Percentiles rank a stretch among this genome's conserved stretches.
phyloP scores from a whole-genome alignment of 64 coral and sea anemone genomes.

The Trachythela sp. region DNA sequence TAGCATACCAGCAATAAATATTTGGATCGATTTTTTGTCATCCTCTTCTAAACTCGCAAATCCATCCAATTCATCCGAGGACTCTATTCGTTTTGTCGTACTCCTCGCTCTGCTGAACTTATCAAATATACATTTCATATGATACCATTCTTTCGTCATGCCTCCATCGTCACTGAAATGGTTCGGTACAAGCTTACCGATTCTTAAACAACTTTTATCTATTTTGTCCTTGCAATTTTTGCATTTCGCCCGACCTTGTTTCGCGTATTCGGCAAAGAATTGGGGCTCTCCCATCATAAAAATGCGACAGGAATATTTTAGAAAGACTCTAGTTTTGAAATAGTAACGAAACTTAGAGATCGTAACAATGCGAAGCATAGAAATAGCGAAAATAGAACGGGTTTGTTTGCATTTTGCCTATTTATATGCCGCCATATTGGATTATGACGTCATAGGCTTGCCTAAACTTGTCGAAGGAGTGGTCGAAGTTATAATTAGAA shows the following conservation, averaged over 20 bases:
- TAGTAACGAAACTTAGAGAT: background rate
- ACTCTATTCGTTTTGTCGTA: constrained; percentile 78
- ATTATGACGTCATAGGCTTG: background rate
- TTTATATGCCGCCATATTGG: background rate
- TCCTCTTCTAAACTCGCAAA: constrained; percentile 66
- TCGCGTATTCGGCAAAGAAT: constrained; percentile 85
- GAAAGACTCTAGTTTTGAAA: background rate
- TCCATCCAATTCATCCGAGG: constrained; percentile 69
- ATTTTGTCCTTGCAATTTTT: constrained; percentile 93
- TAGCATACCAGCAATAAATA: constrained; percentile 72
- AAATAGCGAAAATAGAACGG: background rate
- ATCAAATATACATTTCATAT: constrained; percentile 85
- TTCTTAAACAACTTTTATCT: constrained; percentile 79
- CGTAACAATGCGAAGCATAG: background rate
- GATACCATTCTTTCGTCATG: constrained; percentile 98
- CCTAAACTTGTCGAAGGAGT: background rate
- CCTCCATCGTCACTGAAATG: constrained; percentile 93
- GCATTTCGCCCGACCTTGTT: constrained; percentile 90
- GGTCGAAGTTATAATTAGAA: too few species aligned
- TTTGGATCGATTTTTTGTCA: constrained; percentile 66
- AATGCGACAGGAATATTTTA: background rate
- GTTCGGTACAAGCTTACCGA: constrained; percentile 81
- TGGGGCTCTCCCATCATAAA: constrained; percentile 62
- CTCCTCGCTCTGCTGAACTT: constrained; percentile 66
- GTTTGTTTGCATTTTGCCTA: background rate